These are phyloP conservation scores for Cydia strobilella DNA, from an alignment of 1,140 invertebrate genomes.

Conservation along the genomic window DNA sequence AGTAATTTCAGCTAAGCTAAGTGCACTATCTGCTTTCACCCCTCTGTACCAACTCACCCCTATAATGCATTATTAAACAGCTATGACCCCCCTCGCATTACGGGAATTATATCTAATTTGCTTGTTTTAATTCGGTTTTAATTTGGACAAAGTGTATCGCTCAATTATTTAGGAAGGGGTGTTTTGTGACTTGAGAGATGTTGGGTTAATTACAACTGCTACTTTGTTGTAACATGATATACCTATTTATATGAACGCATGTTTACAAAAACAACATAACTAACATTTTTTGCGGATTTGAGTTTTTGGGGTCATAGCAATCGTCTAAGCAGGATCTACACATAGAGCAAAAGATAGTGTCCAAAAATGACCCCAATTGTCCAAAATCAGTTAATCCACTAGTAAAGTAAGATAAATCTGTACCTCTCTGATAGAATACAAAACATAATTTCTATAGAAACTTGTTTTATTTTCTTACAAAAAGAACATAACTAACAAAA, in stretches of 20 bases:
- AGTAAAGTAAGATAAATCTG: no score
- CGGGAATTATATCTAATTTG: slow-evolving; percentile 72
- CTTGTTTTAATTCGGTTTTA: slow-evolving; percentile 77
- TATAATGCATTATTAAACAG: slow-evolving; percentile 73
- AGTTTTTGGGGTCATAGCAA: no score
- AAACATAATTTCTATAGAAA: no score
- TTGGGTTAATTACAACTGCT: neutral
- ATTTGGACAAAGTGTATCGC: slow-evolving; percentile 70
- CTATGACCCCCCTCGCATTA: slow-evolving; percentile 73
- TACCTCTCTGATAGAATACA: no score
- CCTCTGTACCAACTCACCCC: slow-evolving; percentile 37
- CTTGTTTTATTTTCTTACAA: no score
- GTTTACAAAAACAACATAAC: no score
- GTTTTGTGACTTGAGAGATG: neutral
- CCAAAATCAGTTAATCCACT: no score
- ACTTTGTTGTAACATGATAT: neutral
- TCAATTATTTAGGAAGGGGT: slow-evolving; percentile 68
- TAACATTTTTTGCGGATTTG: no score
- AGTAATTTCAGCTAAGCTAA: neutral
- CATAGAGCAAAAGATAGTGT: no score
- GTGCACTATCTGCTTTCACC: slow-evolving; percentile 2
- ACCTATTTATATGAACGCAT: neutral
- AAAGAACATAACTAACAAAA: no score
- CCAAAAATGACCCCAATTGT: no score
- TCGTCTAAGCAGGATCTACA: no score